Evolutionary conservation across 2,797 vertebrate species (phyloP), one percentile per base, ranked within the genome.

Genomic region (Aplochiton taeniatus): DNA sequence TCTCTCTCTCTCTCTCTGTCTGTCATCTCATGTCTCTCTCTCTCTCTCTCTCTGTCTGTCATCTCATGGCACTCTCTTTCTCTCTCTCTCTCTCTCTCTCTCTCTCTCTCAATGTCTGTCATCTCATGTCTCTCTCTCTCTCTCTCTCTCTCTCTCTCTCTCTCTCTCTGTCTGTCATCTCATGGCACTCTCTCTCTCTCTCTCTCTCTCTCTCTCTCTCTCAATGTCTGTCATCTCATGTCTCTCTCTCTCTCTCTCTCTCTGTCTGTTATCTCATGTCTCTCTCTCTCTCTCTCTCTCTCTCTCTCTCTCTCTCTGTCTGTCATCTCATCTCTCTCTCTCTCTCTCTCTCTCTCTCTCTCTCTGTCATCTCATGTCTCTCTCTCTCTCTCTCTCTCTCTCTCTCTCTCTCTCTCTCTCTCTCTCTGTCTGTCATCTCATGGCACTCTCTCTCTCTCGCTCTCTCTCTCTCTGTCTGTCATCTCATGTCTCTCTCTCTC

Each of bases 201-300:
- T 54, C 53, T 63, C 54, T 51, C 61, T 46, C 67, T 58, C 31
- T 17, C 47, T 63, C 52, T 46, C 44, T 55, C 20, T 62, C 51
- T 46, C 44, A 41, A n/a, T 57, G 31, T 61, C 47, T 61, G 18
- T 31, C 43, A 1, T 19, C 10, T n/a, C 8, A 11, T 9, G 20
- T 16, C 42, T 61, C 11, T 61, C 16, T 43, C 42, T 12, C 31
- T 17, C 49, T 43, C 61, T 45, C 51, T 63, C 48, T 47, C 45
- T 50, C 31, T 58, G 31, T 49, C 31, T 63, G 16, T 58, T 20
- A 46, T 57, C 56, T n/a, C n/a, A n/a, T n/a, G n/a, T n/a, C n/a
- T n/a, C n/a, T n/a, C 50, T 11, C 20, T 49, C 59, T 61, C 59
- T 44, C 47, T 60, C 41, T n/a, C 49, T 62, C 44, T 61, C n/a